Evolutionary conservation across 2,113 vertebrate species (phyloP), one percentile per base, ranked within the genome.

Genomic region (Oophaga pumilio): DNA sequence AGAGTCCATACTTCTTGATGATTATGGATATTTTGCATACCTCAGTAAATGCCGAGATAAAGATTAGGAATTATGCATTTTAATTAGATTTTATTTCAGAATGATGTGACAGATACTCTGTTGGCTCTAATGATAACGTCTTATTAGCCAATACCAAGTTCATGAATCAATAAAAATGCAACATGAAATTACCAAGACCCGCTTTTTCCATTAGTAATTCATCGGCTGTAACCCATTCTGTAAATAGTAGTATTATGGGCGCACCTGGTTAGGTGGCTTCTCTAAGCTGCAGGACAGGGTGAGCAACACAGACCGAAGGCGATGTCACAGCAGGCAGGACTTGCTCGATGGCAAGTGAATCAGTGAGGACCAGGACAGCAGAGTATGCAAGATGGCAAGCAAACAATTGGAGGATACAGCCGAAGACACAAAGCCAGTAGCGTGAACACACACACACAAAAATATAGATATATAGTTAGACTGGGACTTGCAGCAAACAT

Each of bases 71-170:
- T 49, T 1, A 20, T 43, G 9, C 6, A 71, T 71, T 71, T 73
- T 73, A 73, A 18, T 73, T 15, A 73, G 69, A 73, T 73, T 73
- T 73, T 73, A 73, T 33, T 71, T 71, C 26, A 71, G 33, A 71
- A 33, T 17, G 15, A 8, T 17, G n/a, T 71, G 66, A 69, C 66
- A 33, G 26, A 17, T 73, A 20, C 20, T 73, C 6, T 73, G 43
- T 49, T 17, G 8, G 20, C 10, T 52, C n/a, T 76, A 68, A 6
- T 68, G 66, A 68, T 4, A 43, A 43, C 66, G 10, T 26, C 49
- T 49, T 20, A 18, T 2, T 76, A 76, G 33, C 17, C 71, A 49
- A 50, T 73, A 43, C n/a, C 17, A 52, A 17, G 11, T 20, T 76
- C 49, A 52, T 22, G 43, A 49, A 73, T 73, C 69, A 73, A 43